Percentiles rank a stretch among this genome's conserved stretches.
These are phyloP conservation scores for Ellobius talpinus DNA, from an alignment of 2,113 vertebrate genomes.

Conservation along the genomic window DNA sequence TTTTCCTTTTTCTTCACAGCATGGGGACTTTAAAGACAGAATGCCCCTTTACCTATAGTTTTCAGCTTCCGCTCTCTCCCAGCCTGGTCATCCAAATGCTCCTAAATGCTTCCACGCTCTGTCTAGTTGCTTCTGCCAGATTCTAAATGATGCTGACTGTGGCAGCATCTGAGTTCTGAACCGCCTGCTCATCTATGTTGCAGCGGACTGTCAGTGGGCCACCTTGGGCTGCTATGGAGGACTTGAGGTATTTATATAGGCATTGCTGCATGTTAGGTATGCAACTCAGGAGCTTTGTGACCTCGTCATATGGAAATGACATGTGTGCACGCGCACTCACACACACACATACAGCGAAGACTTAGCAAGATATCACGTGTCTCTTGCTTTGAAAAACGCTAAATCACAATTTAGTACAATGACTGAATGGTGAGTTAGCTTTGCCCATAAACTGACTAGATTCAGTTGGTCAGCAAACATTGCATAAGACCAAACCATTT, in stretches of 20 bases:
- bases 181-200: neutral
- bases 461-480: neutral
- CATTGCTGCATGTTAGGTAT: neutral
- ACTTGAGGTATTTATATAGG: slow-evolving; percentile 1
- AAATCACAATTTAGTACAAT: neutral
- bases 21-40: neutral
- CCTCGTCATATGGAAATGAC: neutral
- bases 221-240: neutral
- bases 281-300: neutral
- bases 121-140: neutral
- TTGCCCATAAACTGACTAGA: neutral
- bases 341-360: neutral
- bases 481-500: neutral
- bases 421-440: neutral
- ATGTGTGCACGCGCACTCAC: no score
- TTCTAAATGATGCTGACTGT: neutral
- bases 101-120: neutral
- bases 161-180: neutral
- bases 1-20: neutral
- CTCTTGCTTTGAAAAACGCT: slow-evolving; percentile 14
- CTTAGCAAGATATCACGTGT: neutral
- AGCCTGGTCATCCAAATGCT: neutral
- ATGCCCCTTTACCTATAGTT: neutral
- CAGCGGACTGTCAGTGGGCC: neutral
- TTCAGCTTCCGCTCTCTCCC: neutral